phyloP scores from a whole-genome alignment of 2,797 vertebrate species.

The Cynodonichthys magdalenae region DNA sequence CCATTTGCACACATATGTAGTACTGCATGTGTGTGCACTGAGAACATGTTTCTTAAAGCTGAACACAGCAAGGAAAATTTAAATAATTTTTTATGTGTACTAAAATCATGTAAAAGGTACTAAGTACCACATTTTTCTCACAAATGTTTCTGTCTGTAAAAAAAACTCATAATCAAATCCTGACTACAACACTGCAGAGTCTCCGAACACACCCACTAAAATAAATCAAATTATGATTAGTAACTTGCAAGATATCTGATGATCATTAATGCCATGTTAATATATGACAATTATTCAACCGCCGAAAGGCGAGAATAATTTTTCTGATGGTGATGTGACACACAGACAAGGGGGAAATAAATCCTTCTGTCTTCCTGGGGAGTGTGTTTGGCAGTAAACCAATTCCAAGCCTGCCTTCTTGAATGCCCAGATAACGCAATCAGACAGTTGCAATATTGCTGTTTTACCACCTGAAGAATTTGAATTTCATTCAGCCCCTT shows the following conservation, averaged over 20 bases:
- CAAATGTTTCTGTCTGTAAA: conserved; percentile 29
- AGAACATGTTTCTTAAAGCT: neutral
- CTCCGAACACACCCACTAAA: conserved; percentile 47
- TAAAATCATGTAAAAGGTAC: conserved; percentile 4
- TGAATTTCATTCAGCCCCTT: conserved; percentile 77
- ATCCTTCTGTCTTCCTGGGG: conserved; percentile 79
- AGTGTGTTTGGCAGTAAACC: conserved; percentile 82
- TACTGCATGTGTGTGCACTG: neutral
- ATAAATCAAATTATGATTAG: conserved; percentile 75
- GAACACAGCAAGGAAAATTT: neutral
- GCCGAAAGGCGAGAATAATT: conserved; percentile 79
- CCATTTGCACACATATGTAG: neutral
- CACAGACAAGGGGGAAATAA: conserved; percentile 83
- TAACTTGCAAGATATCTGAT: conserved; percentile 72
- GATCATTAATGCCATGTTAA: conserved; percentile 78
- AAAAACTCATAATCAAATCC: conserved; percentile 17
- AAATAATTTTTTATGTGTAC: conserved; percentile 12
- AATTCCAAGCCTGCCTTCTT: conserved; percentile 80
- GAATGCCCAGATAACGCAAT: conserved; percentile 80
- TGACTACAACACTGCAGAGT: conserved; percentile 24
- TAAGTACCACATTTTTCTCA: conserved; percentile 16
- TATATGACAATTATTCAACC: conserved; percentile 80
- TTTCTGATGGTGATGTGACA: conserved; percentile 82
- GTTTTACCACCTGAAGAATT: conserved; percentile 81
- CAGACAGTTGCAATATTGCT: conserved; percentile 81